Evolutionary conservation across 2,888 invertebrate species (phyloP).

Genomic region (Heliothis peltigera): DNA sequence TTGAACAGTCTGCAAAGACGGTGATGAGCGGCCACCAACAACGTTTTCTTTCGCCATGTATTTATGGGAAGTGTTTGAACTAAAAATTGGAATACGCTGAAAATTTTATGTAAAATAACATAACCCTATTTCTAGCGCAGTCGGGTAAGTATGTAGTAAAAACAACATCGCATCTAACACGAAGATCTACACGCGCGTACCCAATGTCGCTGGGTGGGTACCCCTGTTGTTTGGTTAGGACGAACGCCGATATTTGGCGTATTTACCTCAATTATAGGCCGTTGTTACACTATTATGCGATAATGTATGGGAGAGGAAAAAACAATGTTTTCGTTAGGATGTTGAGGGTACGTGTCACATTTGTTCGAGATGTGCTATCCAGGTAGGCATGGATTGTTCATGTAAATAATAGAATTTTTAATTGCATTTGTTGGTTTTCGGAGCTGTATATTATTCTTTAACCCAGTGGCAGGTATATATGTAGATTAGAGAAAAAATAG

Average conservation of each 20-base stretch:
- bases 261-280: constrained; percentile 78
- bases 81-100: too few relatives aligned
- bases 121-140: too few relatives aligned
- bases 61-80: too few relatives aligned
- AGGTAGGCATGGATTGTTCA: constrained; percentile 50
- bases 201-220: constrained; percentile 44
- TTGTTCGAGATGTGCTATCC: constrained; percentile 44
- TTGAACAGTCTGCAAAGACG: too few relatives aligned
- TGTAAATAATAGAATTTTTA: constrained; percentile 43
- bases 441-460: not conserved
- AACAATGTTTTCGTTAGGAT: constrained; percentile 56
- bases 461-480: not conserved
- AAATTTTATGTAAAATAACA: too few relatives aligned
- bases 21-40: not conserved
- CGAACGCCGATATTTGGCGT: constrained; percentile 70
- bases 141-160: not conserved
- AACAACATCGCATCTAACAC: constrained; percentile 31
- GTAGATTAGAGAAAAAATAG: too few relatives aligned
- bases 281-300: constrained; percentile 66
- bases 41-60: not conserved
- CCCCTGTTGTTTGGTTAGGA: constrained; percentile 76
- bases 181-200: constrained; percentile 23
- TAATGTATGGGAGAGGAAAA: constrained; percentile 63
- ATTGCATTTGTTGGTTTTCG: not conserved
- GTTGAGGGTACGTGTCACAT: constrained; percentile 69